Base-by-base conservation (phyloP, 2,888 invertebrate species). In the Timema cristinae region DNA sequence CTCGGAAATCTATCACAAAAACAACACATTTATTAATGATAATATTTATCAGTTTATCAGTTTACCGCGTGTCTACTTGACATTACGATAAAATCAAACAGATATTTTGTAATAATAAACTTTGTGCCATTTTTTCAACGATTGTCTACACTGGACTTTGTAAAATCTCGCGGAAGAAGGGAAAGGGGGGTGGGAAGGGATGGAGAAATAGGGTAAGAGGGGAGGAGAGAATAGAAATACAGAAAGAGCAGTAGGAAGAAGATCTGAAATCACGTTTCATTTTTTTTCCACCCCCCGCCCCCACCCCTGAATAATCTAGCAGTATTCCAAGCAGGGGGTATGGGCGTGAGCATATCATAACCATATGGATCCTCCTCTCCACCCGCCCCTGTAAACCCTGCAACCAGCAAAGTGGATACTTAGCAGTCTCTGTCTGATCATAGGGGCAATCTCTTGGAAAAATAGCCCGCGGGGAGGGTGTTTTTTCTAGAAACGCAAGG, bases 241-340 rank as follows among this genome's bases (percentile, higher is more conserved):
- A 63, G 47, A 48, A 63, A 48, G 47, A n/a, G n/a, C 11, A n/a
- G 54, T 13, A 11, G 54, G n/a, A n/a, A 63, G 48, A 63, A 63
- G 63, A 63, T 63, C 63, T 48, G 63, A 63, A 63, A 63, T 63
- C 63, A 63, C 63, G 63, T 63, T 63, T 63, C 63, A 32, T 63
- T 63, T 63, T 63, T 63, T 32, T 32, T 32, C 32, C 32, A 32
- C 32, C 32, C 32, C 32, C 32, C 32, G 2, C 32, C 32, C 32
- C 32, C 4, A 32, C 32, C 32, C 32, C 63, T 63, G 63, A 63
- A 63, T 63, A 63, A 63, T 63, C 63, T 63, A 63, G 63, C 63
- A 63, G 63, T 63, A 63, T 63, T 63, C 47, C 63, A 63, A 63
- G 63, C 63, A 47, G 63, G 16, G 63, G 63, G 47, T 32, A 2